Evolutionary conservation across 2,888 invertebrate genomes (phyloP).

Genomic region (Limnephilus rhombicus): DNA sequence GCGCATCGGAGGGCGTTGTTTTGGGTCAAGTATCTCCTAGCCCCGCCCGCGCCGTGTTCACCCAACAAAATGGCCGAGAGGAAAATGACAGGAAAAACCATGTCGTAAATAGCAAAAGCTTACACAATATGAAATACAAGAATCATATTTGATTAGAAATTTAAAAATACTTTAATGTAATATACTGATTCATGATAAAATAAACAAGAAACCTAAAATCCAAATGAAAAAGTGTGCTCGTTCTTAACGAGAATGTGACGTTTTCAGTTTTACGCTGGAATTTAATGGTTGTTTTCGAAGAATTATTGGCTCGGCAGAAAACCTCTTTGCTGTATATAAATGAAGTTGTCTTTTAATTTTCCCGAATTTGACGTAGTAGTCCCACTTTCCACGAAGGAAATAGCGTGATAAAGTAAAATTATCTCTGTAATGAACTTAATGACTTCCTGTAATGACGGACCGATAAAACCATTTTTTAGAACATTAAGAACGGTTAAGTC

Average conservation of each 20-base stretch:
- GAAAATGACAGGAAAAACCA: not conserved
- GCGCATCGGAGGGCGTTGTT: conserved; percentile 27
- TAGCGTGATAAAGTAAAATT: conserved; percentile 54
- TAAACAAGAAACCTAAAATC: not conserved
- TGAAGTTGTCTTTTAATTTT: conserved; percentile 43
- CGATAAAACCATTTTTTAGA: conserved; percentile 52
- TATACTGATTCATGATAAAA: not conserved
- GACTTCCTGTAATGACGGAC: conserved; percentile 53
- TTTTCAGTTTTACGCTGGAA: conserved; percentile 6
- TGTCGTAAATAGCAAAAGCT: not conserved
- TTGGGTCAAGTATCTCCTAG: not conserved
- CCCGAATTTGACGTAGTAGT: not conserved
- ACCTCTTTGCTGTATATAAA: conserved; percentile 19
- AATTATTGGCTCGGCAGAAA: conserved; percentile 28
- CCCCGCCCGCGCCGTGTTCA: not conserved
- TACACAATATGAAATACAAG: not conserved
- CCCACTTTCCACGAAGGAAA: not conserved
- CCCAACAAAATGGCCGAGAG: conserved; percentile 20
- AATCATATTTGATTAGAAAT: not conserved
- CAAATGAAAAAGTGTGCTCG: not conserved
- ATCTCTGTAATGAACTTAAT: conserved; percentile 49
- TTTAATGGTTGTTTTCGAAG: conserved; percentile 5
- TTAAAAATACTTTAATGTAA: not conserved
- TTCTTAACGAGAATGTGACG: not conserved
- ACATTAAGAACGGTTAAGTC: conserved; percentile 48